These are phyloP conservation scores for Rhincodon typus DNA, from an alignment of 2,797 vertebrate genomes.

Conservation along the genomic window DNA sequence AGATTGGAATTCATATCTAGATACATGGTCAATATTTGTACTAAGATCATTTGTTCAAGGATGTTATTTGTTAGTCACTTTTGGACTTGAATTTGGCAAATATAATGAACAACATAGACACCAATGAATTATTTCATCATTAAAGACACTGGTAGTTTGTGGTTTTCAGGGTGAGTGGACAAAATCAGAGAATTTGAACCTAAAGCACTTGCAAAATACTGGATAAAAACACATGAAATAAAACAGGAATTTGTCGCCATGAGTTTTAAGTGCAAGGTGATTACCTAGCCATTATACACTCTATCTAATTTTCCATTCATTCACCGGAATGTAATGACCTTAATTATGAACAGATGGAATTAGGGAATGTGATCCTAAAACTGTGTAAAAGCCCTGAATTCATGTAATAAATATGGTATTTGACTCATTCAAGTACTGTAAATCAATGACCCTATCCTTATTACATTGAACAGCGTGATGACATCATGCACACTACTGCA, in stretches of 20 bases:
- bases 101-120: not conserved
- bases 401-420: not conserved
- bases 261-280: not conserved
- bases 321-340: not conserved
- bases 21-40: not conserved
- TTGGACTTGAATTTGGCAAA: not conserved
- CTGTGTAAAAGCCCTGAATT: not conserved
- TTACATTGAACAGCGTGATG: not conserved
- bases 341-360: conserved; percentile 13
- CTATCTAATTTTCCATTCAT: not conserved
- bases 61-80: not conserved
- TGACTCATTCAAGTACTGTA: not conserved
- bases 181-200: not conserved
- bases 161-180: not conserved
- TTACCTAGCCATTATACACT: not conserved
- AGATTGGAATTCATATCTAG: not conserved
- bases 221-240: not conserved
- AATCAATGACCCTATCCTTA: not conserved
- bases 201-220: not conserved
- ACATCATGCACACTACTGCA: conserved; percentile 6
- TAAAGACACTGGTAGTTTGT: not conserved
- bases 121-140: not conserved
- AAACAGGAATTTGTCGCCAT: not conserved
- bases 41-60: not conserved
- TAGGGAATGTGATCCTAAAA: not conserved